Base-by-base conservation (phyloP, 2,113 vertebrate species). In the Sebastes fasciatus region DNA sequence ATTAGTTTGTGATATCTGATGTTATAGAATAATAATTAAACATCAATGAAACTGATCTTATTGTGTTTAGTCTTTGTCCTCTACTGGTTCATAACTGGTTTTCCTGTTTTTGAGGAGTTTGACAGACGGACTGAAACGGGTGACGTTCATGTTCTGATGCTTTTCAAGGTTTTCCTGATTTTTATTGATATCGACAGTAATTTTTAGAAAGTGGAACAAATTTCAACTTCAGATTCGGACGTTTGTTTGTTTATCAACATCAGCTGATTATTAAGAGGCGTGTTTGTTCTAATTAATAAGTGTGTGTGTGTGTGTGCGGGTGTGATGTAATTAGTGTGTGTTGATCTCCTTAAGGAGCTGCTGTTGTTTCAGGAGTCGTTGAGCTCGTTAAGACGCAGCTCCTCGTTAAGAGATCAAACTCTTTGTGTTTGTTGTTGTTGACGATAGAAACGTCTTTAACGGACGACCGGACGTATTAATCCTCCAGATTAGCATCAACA, bases 361-460 rank as follows among this genome's bases (percentile, higher is more conserved):
- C 9, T 71, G 65, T 62, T 19, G 26, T 52, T 61, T 5, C 51
- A 49, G 19, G 1, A 40, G 13, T 80, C 34, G 2, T 75, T 21
- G 12, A 55, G 58, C 76, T 83, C 23, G 12, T 88, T 88, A 67
- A 52, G 65, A 46, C 0, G 8, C 23, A 62, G 64, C 60, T 62
- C 65, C 79, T 88, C 66, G 6, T 85, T 88, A 86, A 70, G 43
- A 75, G 40, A 71, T 83, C 72, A 79, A 80, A 68, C 71, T 72
- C 19, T 34, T 54, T 52, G 74, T 72, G 66, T 68, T 66, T 85
- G 70, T 64, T 84, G 62, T 45, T 21, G 34, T 34, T 34, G 34
- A 34, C 34, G 51, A 70, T 40, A 8, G 67, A 67, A 73, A 78
- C 34, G 46, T 69, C 66, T 55, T 7, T 78, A 63, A 69, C 7